A percentile compares a stretch with the other conserved stretches of the same genome.
phyloP scores from a whole-genome alignment of 1,140 invertebrate species.

The Papilio xuthus region DNA sequence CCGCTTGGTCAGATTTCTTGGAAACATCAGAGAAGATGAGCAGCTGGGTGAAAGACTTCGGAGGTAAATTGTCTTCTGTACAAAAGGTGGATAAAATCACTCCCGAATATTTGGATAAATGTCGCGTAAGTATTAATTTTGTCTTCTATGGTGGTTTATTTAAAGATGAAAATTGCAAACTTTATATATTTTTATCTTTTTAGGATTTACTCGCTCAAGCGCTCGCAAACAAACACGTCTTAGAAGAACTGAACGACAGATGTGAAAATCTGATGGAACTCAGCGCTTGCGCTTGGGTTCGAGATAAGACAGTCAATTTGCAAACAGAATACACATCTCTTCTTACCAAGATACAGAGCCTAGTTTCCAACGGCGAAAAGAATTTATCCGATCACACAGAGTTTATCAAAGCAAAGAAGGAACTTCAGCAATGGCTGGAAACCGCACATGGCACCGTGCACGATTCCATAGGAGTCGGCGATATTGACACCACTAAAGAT shows the following conservation, averaged over 20 bases:
- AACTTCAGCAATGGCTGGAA: constrained; percentile 91
- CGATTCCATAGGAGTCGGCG: constrained; percentile 91
- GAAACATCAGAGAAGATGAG: constrained; percentile 89
- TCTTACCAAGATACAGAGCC: constrained; percentile 88
- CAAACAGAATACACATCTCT: constrained; percentile 91
- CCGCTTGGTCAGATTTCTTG: constrained; percentile 93
- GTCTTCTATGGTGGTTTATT: not conserved
- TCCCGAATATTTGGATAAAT: constrained; percentile 89
- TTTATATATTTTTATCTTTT: constrained; percentile 40
- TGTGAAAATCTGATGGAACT: constrained; percentile 94
- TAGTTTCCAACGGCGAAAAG: constrained; percentile 93
- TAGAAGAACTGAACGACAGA: constrained; percentile 93
- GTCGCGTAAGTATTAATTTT: constrained; percentile 83
- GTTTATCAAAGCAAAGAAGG: constrained; percentile 91
- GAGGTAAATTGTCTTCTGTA: constrained; percentile 85
- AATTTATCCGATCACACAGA: constrained; percentile 94
- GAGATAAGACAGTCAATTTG: constrained; percentile 92
- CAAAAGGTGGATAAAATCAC: constrained; percentile 90
- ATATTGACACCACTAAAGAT: constrained; percentile 89
- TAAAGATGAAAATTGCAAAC: not conserved
- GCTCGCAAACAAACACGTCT: constrained; percentile 86
- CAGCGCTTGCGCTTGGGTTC: constrained; percentile 90
- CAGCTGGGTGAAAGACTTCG: constrained; percentile 89
- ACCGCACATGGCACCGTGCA: constrained; percentile 89
- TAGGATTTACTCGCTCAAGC: constrained; percentile 88